These are phyloP conservation scores for Peribatodes rhomboidaria DNA, from an alignment of 2,888 invertebrate genomes.

Conservation along the genomic window DNA sequence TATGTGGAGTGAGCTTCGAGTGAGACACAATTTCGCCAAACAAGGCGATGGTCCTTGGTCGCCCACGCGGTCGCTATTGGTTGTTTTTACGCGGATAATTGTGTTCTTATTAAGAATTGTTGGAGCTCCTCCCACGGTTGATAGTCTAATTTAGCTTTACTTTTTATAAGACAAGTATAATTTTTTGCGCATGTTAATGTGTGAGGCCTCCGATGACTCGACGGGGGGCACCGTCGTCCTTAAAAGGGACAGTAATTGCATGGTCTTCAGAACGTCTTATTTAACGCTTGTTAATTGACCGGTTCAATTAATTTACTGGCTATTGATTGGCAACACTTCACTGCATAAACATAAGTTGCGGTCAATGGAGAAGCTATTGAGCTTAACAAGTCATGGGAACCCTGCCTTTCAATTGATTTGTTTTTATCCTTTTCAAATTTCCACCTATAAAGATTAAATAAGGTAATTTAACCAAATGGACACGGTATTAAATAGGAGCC, in stretches of 20 bases:
- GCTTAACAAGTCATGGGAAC: neutral
- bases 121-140: constrained; percentile 68
- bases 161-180: constrained; percentile 27
- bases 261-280: constrained; percentile 40
- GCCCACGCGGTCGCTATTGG: constrained; percentile 77
- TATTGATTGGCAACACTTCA: constrained; percentile 21
- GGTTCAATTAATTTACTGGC: constrained; percentile 38
- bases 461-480: neutral
- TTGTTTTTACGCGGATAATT: constrained; percentile 82
- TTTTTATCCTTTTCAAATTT: too few relatives aligned
- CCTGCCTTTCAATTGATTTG: neutral
- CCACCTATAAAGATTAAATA: neutral
- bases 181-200: constrained; percentile 37
- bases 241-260: constrained; percentile 41
- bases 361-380: constrained; percentile 2
- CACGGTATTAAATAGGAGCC: too few relatives aligned
- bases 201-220: constrained; percentile 26
- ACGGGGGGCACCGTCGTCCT: constrained; percentile 39
- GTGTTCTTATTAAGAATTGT: constrained; percentile 77
- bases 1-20: constrained; percentile 59
- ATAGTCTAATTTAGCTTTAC: constrained; percentile 36
- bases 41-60: constrained; percentile 74
- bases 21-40: constrained; percentile 75
- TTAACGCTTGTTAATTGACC: constrained; percentile 39
- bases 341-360: constrained; percentile 8